Percentiles rank a stretch among this genome's conserved stretches.
These are phyloP conservation scores for Sycobia sp. DNA, from an alignment of 1,140 invertebrate species.

Conservation along the genomic window DNA sequence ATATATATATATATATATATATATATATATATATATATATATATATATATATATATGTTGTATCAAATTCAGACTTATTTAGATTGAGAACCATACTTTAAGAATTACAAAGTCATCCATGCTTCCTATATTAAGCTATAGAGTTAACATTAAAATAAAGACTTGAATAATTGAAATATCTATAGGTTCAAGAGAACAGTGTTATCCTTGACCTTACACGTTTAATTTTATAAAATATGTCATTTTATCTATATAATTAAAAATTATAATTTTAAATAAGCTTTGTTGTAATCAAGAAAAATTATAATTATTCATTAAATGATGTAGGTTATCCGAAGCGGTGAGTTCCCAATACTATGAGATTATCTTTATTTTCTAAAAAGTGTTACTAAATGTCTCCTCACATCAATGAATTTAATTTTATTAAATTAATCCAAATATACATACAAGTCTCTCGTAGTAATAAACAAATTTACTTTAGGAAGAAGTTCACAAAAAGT, in stretches of 20 bases:
- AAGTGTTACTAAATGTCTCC: neutral
- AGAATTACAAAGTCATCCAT: neutral
- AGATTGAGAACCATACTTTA: too few species aligned
- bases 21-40: neutral
- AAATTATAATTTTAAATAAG: conserved; percentile 7
- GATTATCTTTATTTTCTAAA: neutral
- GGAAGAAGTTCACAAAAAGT: neutral
- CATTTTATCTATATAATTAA: conserved; percentile 24
- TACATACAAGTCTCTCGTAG: neutral
- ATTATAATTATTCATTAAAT: neutral
- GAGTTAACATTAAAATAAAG: neutral
- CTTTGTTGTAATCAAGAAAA: conserved; percentile 2
- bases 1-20: neutral
- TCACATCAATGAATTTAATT: neutral
- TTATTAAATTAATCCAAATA: neutral
- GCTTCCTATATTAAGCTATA: neutral
- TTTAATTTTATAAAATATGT: conserved; percentile 25
- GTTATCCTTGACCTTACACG: conserved; percentile 11
- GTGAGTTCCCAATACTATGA: conserved; percentile 11
- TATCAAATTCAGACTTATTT: conserved; percentile 19
- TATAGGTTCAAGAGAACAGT: neutral
- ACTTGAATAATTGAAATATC: conserved; percentile 6
- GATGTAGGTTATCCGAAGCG: neutral
- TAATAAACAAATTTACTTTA: conserved; percentile 1
- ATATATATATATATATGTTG: conserved; percentile 10